Evolutionary conservation across 2,797 vertebrate species (phyloP).

Genomic region (Gastrophryne carolinensis): DNA sequence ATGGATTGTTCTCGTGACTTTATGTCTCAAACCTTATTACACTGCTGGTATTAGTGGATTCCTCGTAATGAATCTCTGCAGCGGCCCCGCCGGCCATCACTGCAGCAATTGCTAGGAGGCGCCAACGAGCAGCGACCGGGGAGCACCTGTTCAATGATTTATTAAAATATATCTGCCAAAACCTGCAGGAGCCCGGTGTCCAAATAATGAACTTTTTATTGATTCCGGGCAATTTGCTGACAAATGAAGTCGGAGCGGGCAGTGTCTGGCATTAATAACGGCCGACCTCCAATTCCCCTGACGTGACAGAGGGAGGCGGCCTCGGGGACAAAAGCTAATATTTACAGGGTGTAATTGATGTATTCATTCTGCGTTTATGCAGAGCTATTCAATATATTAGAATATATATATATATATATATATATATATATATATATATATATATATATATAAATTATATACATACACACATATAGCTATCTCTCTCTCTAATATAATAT

Average conservation of each 20-base stretch:
- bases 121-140: not conserved
- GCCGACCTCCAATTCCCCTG: constrained; percentile 7
- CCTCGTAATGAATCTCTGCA: not conserved
- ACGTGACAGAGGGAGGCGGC: not conserved
- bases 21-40: not conserved
- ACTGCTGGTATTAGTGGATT: not conserved
- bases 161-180: constrained; percentile 30
- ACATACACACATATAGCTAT: too few species aligned
- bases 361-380: not conserved
- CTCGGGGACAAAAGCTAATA: not conserved
- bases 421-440: too few species aligned
- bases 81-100: accelerated
- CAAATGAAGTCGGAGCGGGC: constrained; percentile 49
- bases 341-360: constrained; percentile 22
- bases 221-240: constrained; percentile 56
- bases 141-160: constrained; percentile 33
- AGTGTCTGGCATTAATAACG: constrained; percentile 37
- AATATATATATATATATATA: too few species aligned
- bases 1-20: too few species aligned
- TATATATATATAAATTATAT: too few species aligned
- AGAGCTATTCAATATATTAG: too few species aligned
- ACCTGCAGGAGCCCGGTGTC: constrained; percentile 23
- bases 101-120: not conserved
- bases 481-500: too few species aligned
- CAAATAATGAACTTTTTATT: constrained; percentile 65